Conservation (phyloP, 2,113 vertebrate species). For the Heteronetta atricapilla region DNA sequence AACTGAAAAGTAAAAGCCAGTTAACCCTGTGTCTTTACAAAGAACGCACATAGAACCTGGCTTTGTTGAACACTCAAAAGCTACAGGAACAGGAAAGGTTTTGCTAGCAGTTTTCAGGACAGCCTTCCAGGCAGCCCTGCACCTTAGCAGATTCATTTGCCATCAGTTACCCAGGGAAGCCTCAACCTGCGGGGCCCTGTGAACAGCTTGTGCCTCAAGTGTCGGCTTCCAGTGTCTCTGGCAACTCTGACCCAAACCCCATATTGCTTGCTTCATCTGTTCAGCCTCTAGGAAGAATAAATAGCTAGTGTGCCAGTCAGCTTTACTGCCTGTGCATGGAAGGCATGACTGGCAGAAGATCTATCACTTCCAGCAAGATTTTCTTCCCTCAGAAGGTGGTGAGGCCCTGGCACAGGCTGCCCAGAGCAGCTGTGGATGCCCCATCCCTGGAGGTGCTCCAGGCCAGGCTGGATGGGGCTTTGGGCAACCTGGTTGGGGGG, state of each 20-base stretch:
- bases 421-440: too few relatives aligned
- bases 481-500: too few relatives aligned
- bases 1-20: background rate
- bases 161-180: background rate
- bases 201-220: background rate
- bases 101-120: background rate
- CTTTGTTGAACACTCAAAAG: background rate
- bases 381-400: too few relatives aligned
- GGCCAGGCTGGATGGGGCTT: too few relatives aligned
- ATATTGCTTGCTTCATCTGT: background rate
- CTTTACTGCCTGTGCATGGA: background rate
- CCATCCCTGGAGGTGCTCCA: too few relatives aligned
- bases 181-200: background rate
- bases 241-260: background rate
- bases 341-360: background rate
- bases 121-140: background rate
- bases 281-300: background rate
- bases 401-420: too few relatives aligned
- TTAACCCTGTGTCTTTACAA: background rate
- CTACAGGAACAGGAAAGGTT: background rate
- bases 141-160: background rate
- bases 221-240: background rate
- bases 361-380: background rate
- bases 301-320: background rate
- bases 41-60: background rate